phyloP scores from a whole-genome alignment of 2,888 invertebrate genomes.

The Seladonia tumulorum region DNA sequence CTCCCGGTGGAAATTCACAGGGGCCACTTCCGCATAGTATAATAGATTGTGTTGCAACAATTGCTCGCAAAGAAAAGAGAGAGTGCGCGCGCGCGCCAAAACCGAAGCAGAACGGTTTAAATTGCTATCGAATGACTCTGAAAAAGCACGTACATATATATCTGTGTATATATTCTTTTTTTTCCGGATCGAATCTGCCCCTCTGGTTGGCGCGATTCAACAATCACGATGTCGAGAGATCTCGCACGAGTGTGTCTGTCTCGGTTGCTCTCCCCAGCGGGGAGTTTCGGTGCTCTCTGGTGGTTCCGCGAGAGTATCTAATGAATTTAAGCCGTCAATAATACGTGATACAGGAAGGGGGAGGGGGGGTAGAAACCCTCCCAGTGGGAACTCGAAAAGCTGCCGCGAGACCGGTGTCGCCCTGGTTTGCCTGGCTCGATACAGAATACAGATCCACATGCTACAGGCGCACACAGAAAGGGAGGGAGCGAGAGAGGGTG shows the following conservation, averaged over 20 bases:
- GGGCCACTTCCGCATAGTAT: background rate
- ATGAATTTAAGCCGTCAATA: slow-evolving; percentile 77
- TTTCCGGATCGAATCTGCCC: background rate
- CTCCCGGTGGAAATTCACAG: background rate
- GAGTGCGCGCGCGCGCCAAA: background rate
- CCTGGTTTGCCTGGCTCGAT: slow-evolving; percentile 53
- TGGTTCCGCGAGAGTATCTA: slow-evolving; percentile 67
- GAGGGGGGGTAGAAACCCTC: slow-evolving; percentile 47
- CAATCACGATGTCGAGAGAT: slow-evolving; percentile 28
- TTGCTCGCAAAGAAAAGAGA: background rate
- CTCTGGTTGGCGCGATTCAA: slow-evolving; percentile 16
- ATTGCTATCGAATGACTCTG: slow-evolving; percentile 12
- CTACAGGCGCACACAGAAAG: slow-evolving; percentile 9
- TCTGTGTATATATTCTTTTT: background rate
- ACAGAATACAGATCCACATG: slow-evolving; percentile 33
- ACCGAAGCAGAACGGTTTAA: background rate
- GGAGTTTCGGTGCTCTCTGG: slow-evolving; percentile 30
- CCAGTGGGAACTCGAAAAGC: slow-evolving; percentile 67
- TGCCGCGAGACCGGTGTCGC: slow-evolving; percentile 47
- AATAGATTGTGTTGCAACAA: background rate
- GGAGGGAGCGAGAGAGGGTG: no score
- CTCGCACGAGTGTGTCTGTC: slow-evolving; percentile 1
- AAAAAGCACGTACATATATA: background rate
- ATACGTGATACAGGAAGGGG: slow-evolving; percentile 66
- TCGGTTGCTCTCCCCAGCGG: background rate